Conservation (phyloP, 2,797 vertebrate species). For the Notoglanidium macrostoma region DNA sequence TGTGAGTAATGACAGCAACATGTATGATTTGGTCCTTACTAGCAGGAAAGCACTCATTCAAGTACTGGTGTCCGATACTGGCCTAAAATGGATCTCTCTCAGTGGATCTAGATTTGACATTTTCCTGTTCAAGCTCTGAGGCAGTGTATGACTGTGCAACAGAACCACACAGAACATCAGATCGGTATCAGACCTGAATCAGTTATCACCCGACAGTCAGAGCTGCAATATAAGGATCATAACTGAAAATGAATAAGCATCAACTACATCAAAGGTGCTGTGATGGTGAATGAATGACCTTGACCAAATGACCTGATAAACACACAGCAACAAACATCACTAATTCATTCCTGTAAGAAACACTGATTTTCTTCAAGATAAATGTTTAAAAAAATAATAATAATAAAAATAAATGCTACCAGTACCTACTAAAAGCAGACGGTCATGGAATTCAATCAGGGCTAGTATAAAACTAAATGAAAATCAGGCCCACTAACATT, state of each 20-base stretch:
- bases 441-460: not conserved
- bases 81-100: no score
- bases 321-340: not conserved
- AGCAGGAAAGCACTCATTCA: not conserved
- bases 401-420: not conserved
- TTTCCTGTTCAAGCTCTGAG: not conserved
- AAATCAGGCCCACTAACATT: not conserved
- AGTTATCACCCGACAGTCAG: not conserved
- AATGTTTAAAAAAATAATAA: no score
- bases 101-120: not conserved
- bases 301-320: conserved; percentile 48
- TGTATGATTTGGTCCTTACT: not conserved
- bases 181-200: not conserved
- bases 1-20: not conserved
- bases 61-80: not conserved
- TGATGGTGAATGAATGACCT: conserved; percentile 59
- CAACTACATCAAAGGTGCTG: not conserved
- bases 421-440: not conserved
- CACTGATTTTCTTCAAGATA: not conserved
- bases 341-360: not conserved
- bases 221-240: not conserved
- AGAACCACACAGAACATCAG: not conserved
- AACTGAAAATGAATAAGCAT: not conserved
- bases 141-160: not conserved
- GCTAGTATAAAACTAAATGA: not conserved